Base-by-base conservation (phyloP, 2,113 vertebrate genomes). In the Tupaia tana region DNA sequence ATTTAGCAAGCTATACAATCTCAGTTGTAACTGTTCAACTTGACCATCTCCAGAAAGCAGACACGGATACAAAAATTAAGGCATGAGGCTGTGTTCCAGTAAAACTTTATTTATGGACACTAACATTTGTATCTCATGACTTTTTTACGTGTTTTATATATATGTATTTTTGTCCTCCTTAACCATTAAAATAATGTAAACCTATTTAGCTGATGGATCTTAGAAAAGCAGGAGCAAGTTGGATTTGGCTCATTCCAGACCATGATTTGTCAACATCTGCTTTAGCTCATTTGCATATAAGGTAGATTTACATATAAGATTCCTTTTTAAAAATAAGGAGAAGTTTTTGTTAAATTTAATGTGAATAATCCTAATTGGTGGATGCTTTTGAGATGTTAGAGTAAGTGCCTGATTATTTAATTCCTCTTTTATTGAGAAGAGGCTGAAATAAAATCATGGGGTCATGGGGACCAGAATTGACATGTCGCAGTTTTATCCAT, bases 371-470 rank as follows among this genome's bases (percentile, higher is more conserved):
- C 19, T 90, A 56, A 27, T 74, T 3, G 9, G 31, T 73, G 58
- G 31, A n/a, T 78, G 25, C 61, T 79, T 71, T 88, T 96, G 83
- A 88, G 61, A 88, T 69, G 95, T 92, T 81, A 90, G 73, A 75
- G 22, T 29, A 66, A 73, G 18, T 78, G 14, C 24, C 15, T 56
- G 14, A 29, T 91, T 25, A 74, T 69, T 31, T 58, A 11, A 75
- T 82, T 89, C 94, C 86, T 4, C 2, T 34, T 77, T 89, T 75
- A 31, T 61, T 67, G 29, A 14, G 8, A 83, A 61, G 61, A 34
- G 29, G 11, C 64, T 88, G 14, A 61, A 71, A 88, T n/a, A 86
- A 64, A 86, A 73, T 34, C 52, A 9, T 77, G 71, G 93, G 69
- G 29, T 87, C 22, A 22, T 66, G 54, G 83, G 69, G 81, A 74